These are phyloP conservation scores for Lepidocyrtoides sp. DNA, from an alignment of 2,888 invertebrate species.

Conservation along the genomic window DNA sequence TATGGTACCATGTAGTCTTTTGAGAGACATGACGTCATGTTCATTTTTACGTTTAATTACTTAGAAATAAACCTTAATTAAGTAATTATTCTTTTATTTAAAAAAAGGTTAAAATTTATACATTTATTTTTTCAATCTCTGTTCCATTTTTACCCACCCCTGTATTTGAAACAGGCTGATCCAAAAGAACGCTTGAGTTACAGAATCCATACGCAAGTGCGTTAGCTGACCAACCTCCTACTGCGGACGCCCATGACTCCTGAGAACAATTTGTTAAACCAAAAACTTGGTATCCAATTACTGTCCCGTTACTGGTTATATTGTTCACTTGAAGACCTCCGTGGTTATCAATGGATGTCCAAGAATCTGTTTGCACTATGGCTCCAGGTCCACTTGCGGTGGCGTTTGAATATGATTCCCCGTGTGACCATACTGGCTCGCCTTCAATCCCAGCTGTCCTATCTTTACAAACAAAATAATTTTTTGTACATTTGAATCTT, in stretches of 20 bases:
- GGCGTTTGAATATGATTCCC: slow-evolving; percentile 49
- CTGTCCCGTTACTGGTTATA: slow-evolving; percentile 58
- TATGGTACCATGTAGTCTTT: too few species aligned
- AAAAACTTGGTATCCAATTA: slow-evolving; percentile 45
- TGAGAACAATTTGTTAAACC: slow-evolving; percentile 69
- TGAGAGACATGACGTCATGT: too few species aligned
- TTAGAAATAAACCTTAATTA: too few species aligned
- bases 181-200: slow-evolving; percentile 67
- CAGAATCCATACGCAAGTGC: slow-evolving; percentile 61
- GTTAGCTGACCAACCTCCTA: slow-evolving; percentile 37
- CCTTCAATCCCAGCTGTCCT: neutral
- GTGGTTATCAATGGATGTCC: slow-evolving; percentile 65
- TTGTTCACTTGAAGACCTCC: slow-evolving; percentile 63
- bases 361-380: slow-evolving; percentile 58
- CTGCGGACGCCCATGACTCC: slow-evolving; percentile 51
- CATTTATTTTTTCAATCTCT: too few species aligned
- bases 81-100: too few species aligned
- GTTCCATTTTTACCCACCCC: slow-evolving; percentile 31
- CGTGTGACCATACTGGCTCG: slow-evolving; percentile 68
- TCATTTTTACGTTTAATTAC: too few species aligned
- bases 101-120: too few species aligned
- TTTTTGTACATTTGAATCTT: too few species aligned
- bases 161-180: slow-evolving; percentile 66
- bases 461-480: slow-evolving; percentile 4
- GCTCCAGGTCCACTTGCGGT: slow-evolving; percentile 30